A percentile compares a stretch with the other conserved stretches of the same genome.
phyloP scores from a whole-genome alignment of 2,797 vertebrate species.

The Manis crassicaudata region DNA sequence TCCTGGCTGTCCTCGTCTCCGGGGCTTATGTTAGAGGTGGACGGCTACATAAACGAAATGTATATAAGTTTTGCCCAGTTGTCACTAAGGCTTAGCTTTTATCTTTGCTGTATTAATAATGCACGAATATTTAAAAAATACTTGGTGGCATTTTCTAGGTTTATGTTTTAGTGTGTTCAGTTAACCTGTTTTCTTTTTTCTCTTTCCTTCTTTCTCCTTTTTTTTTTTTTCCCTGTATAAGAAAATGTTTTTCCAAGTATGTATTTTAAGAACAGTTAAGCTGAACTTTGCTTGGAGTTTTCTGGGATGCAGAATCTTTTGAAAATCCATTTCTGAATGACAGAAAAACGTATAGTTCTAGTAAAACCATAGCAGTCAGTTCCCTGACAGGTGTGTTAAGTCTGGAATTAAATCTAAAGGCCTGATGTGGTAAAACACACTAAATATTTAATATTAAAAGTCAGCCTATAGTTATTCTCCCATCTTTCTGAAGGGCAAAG shows the following conservation, averaged over 20 bases:
- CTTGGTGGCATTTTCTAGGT: constrained; percentile 15
- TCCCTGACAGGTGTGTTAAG: constrained; percentile 11
- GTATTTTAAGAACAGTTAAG: constrained; percentile 6
- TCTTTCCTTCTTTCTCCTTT: neutral
- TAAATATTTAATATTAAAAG: constrained; percentile 61
- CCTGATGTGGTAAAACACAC: neutral
- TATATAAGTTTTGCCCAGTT: neutral
- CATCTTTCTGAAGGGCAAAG: constrained; percentile 45
- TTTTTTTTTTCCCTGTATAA: neutral
- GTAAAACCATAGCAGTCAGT: neutral
- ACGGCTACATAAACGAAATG: neutral
- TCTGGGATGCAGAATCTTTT: neutral
- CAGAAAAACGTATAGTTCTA: neutral
- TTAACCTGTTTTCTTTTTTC: neutral
- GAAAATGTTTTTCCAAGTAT: constrained; percentile 9
- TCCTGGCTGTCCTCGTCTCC: neutral
- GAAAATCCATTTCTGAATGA: constrained; percentile 45
- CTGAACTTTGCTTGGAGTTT: neutral
- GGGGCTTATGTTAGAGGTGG: neutral
- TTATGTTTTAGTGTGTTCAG: constrained; percentile 32
- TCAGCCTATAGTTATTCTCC: constrained; percentile 40
- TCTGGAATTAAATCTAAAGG: constrained; percentile 57
- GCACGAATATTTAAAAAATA: neutral
- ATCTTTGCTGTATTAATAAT: constrained; percentile 38
- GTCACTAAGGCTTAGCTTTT: constrained; percentile 26